Percentiles rank a stretch among this genome's conserved stretches.
These are phyloP conservation scores for Heliconius hortense DNA, from an alignment of 2,888 invertebrate genomes.

Conservation along the genomic window DNA sequence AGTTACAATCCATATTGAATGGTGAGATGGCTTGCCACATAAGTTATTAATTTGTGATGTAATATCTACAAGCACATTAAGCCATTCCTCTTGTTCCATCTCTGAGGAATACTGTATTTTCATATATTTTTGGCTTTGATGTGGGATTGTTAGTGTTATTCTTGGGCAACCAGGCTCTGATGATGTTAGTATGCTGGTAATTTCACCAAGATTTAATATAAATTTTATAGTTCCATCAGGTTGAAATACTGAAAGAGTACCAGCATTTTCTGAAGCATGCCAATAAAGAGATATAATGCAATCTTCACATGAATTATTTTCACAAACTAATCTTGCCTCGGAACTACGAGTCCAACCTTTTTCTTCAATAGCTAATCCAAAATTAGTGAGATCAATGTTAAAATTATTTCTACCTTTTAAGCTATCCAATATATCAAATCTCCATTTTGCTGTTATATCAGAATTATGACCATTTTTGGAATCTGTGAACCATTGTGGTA, in stretches of 20 bases:
- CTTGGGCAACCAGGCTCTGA: slow-evolving; percentile 91
- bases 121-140: slow-evolving; percentile 82
- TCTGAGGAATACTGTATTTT: slow-evolving; percentile 91
- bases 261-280: slow-evolving; percentile 87
- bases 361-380: slow-evolving; percentile 90
- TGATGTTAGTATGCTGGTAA: slow-evolving; percentile 88
- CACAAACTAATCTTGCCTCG: slow-evolving; percentile 86
- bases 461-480: slow-evolving; percentile 81
- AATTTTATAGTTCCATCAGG: slow-evolving; percentile 90
- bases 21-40: slow-evolving; percentile 85
- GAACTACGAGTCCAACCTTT: slow-evolving; percentile 93
- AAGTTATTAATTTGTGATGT: slow-evolving; percentile 88
- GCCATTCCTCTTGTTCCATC: slow-evolving; percentile 94
- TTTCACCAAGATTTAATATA: slow-evolving; percentile 87
- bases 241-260: slow-evolving; percentile 88
- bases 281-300: slow-evolving; percentile 91
- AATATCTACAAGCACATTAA: slow-evolving; percentile 89
- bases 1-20: slow-evolving; percentile 90
- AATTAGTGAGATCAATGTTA: slow-evolving; percentile 80
- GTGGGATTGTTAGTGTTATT: slow-evolving; percentile 87
- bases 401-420: slow-evolving; percentile 83
- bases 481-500: slow-evolving; percentile 90
- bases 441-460: slow-evolving; percentile 88
- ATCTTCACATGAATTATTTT: slow-evolving; percentile 84
- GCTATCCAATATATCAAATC: slow-evolving; percentile 86